Evolutionary conservation across 2,888 invertebrate genomes (phyloP).

Genomic region (Gibbula magus): DNA sequence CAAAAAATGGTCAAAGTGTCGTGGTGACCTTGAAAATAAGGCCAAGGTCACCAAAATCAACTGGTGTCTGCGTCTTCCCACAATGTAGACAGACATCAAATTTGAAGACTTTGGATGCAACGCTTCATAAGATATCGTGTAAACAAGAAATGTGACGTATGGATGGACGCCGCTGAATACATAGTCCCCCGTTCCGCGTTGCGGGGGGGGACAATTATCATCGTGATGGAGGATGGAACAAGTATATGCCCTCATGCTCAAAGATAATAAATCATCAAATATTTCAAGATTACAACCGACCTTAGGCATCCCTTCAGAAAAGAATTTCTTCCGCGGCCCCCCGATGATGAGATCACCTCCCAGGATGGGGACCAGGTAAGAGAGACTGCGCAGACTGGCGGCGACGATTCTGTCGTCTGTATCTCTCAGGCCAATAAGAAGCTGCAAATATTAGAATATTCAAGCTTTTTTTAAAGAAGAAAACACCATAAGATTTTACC

Average conservation of each 20-base stretch:
- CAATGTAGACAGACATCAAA: too few species aligned
- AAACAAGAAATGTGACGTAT: too few species aligned
- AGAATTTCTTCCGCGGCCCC: constrained; percentile 86
- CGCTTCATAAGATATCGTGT: too few species aligned
- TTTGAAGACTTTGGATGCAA: too few species aligned
- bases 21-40: too few species aligned
- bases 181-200: too few species aligned
- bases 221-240: not conserved
- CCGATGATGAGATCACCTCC: constrained; percentile 88
- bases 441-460: constrained; percentile 73
- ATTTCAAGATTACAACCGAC: constrained; percentile 37
- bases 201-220: not conserved
- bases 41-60: too few species aligned
- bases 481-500: too few species aligned
- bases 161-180: too few species aligned
- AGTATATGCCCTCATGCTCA: not conserved
- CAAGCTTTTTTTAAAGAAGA: too few species aligned
- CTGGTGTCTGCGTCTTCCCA: too few species aligned
- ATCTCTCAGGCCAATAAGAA: constrained; percentile 91
- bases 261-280: not conserved
- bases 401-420: constrained; percentile 88
- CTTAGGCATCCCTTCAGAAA: constrained; percentile 90
- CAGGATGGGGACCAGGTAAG: constrained; percentile 88
- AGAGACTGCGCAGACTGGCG: constrained; percentile 86
- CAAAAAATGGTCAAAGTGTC: too few species aligned